phyloP scores from a whole-genome alignment of 2,888 invertebrate species.

The Morinoia aosen region DNA sequence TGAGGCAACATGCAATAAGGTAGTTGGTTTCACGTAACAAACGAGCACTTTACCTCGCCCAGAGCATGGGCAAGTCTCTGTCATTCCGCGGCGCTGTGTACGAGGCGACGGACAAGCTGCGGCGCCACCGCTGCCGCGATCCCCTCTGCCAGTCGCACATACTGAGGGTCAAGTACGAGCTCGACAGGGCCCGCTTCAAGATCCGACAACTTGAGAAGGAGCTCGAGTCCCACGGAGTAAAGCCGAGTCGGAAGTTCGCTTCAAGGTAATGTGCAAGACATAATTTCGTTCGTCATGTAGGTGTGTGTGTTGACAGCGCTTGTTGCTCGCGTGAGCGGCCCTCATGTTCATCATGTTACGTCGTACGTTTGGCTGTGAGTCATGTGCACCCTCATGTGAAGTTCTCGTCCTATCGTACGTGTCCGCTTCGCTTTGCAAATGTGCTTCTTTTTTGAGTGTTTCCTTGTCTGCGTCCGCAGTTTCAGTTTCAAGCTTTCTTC shows the following conservation, averaged over 20 bases:
- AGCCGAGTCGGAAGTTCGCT: conserved; percentile 79
- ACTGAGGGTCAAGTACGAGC: conserved; percentile 92
- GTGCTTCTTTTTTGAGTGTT: neutral
- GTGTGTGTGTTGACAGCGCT: neutral
- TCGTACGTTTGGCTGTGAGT: neutral
- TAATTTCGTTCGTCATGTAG: neutral
- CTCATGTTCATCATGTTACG: neutral
- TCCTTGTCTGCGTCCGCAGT: neutral
- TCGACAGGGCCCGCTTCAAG: conserved; percentile 87
- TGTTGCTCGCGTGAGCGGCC: neutral
- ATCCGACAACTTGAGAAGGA: conserved; percentile 89
- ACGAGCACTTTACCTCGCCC: conserved; percentile 37
- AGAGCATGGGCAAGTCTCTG: conserved; percentile 82
- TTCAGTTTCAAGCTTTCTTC: neutral
- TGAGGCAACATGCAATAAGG: neutral
- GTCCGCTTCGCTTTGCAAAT: neutral
- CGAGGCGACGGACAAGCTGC: conserved; percentile 83
- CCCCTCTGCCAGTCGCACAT: conserved; percentile 85
- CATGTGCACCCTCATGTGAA: neutral
- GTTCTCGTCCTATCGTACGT: neutral
- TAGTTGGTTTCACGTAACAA: neutral
- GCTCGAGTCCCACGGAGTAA: conserved; percentile 86
- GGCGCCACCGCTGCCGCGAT: conserved; percentile 83
- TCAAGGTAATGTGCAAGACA: conserved; percentile 56
- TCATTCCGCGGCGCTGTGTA: conserved; percentile 86